Evolutionary conservation across 2,888 invertebrate genomes (phyloP).

Genomic region (Cataglyphis cursor): DNA sequence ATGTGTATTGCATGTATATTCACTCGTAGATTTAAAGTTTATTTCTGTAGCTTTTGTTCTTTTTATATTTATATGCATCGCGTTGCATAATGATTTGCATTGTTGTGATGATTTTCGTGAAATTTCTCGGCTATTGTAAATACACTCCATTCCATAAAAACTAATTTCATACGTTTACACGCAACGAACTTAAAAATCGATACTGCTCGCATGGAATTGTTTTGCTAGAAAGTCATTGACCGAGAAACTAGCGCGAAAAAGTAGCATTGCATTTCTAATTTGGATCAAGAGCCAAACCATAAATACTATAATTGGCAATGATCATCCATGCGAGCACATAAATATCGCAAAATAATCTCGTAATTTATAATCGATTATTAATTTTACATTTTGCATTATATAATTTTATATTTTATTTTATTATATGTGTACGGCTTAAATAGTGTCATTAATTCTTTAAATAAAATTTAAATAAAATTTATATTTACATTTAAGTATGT

Average conservation of each 20-base stretch:
- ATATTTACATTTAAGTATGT: neutral
- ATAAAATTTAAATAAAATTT: neutral
- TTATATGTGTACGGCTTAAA: neutral
- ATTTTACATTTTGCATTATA: neutral
- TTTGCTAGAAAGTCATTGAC: constrained; percentile 77
- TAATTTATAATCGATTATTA: neutral
- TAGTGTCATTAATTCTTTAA: neutral
- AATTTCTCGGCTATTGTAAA: neutral
- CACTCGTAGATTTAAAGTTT: neutral
- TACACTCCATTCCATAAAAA: constrained; percentile 51
- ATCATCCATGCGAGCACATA: constrained; percentile 24
- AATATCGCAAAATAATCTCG: neutral
- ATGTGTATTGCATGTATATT: neutral
- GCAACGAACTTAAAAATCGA: constrained; percentile 75
- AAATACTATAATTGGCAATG: constrained; percentile 76
- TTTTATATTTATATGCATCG: neutral
- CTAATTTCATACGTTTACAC: constrained; percentile 72
- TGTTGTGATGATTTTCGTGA: neutral
- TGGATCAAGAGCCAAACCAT: constrained; percentile 77
- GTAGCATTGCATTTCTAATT: constrained; percentile 4
- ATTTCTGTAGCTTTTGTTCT: neutral
- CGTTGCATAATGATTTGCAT: neutral
- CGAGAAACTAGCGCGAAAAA: constrained; percentile 61
- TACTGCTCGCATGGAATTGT: constrained; percentile 80
- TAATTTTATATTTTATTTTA: neutral